Conservation (phyloP, 92 coral and sea anemone species). For the Parazoanthus darwini region DNA sequence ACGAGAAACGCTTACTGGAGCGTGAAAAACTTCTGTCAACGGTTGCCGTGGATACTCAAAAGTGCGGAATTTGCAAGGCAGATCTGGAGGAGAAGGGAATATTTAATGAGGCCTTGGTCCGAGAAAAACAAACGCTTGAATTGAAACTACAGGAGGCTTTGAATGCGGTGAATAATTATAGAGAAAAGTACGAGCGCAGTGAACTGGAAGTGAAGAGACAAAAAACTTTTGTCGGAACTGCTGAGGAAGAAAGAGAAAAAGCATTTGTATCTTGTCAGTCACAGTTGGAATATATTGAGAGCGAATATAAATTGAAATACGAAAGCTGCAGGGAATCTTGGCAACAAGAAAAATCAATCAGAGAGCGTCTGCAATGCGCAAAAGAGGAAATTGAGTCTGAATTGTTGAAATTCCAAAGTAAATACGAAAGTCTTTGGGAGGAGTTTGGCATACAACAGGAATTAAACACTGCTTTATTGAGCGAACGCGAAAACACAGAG, state of each 20-base stretch:
- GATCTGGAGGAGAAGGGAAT: constrained; percentile 30
- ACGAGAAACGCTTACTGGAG: constrained; percentile 13
- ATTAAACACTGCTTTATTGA: constrained; percentile 41
- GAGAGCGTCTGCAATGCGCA: constrained; percentile 46
- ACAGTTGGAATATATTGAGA: constrained; percentile 49
- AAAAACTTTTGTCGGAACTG: background rate
- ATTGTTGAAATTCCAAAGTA: constrained; percentile 52
- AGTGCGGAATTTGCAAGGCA: constrained; percentile 39
- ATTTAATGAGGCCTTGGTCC: constrained; percentile 47
- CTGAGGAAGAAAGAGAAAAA: constrained; percentile 43
- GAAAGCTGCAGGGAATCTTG: constrained; percentile 44
- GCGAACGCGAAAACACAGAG: constrained; percentile 29
- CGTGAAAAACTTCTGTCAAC: constrained; percentile 7
- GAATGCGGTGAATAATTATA: constrained; percentile 35
- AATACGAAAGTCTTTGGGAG: constrained; percentile 37
- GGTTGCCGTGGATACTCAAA: constrained; percentile 23
- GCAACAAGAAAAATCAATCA: constrained; percentile 42
- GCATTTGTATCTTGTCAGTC: constrained; percentile 38
- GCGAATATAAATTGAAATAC: constrained; percentile 52
- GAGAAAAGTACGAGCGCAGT: constrained; percentile 9
- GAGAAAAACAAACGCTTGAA: constrained; percentile 29
- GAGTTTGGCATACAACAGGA: constrained; percentile 31
- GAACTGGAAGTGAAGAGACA: constrained; percentile 2
- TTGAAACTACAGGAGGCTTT: constrained; percentile 36
- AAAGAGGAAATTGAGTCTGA: constrained; percentile 22